Conservation (phyloP, 2,113 vertebrate species). For the Regulus satrapa region DNA sequence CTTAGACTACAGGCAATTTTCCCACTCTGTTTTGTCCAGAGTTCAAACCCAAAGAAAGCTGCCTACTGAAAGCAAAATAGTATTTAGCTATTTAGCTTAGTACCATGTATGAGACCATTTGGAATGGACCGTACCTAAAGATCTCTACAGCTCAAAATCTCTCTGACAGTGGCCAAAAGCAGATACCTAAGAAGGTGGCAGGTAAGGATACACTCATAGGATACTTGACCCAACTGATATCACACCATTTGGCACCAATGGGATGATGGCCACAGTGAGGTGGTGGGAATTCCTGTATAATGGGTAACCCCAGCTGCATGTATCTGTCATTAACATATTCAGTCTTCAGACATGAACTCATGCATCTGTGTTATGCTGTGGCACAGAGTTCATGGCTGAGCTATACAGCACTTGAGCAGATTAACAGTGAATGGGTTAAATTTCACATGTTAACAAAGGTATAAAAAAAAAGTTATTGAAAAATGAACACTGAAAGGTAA, state of each 20-base stretch:
- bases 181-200: not conserved
- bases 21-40: not conserved
- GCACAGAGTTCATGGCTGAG: not conserved
- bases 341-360: not conserved
- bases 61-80: not conserved
- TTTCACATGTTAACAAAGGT: not conserved
- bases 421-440: not conserved
- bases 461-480: not conserved
- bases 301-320: not conserved
- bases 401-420: not conserved
- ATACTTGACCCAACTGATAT: not conserved
- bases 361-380: not conserved
- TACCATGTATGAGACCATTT: not conserved
- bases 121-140: not conserved
- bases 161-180: not conserved
- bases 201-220: not conserved
- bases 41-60: not conserved
- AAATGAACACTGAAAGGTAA: not conserved
- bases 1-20: not conserved
- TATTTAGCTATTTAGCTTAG: not conserved
- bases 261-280: not conserved
- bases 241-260: accelerated
- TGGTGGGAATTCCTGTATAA: accelerated
- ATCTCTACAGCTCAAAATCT: not conserved
- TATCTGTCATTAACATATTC: not conserved